These are phyloP conservation scores for Bedellia somnulentella DNA, from an alignment of 2,888 invertebrate genomes.

Conservation along the genomic window DNA sequence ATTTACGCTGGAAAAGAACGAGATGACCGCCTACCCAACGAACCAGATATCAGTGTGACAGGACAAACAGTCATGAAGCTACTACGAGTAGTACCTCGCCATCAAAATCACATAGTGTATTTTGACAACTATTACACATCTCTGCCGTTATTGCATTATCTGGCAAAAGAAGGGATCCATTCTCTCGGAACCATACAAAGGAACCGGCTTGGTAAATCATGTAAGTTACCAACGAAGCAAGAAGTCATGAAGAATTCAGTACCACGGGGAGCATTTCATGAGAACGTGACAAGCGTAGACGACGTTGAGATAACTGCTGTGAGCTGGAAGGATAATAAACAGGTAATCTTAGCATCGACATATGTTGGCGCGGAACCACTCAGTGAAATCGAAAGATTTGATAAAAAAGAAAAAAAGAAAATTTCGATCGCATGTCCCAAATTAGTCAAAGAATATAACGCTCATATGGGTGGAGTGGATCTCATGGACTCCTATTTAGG, in stretches of 20 bases:
- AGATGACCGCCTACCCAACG: neutral
- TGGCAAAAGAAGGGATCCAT: neutral
- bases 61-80: neutral
- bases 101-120: constrained; percentile 2
- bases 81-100: neutral
- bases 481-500: constrained; percentile 21
- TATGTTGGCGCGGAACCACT: constrained; percentile 16
- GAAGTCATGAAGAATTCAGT: constrained; percentile 7
- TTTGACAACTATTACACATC: constrained; percentile 3
- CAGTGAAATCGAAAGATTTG: constrained; percentile 17
- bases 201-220: constrained; percentile 9
- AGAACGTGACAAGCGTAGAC: constrained; percentile 5
- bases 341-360: constrained; percentile 12
- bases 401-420: constrained; percentile 17
- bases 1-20: constrained; percentile 5
- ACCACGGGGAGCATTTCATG: constrained; percentile 8
- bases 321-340: constrained; percentile 15
- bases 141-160: neutral
- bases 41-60: neutral
- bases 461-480: constrained; percentile 23
- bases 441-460: constrained; percentile 21
- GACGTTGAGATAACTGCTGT: constrained; percentile 5
- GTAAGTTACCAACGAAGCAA: constrained; percentile 5
- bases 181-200: constrained; percentile 7
- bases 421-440: constrained; percentile 21